Evolutionary conservation across 2,113 vertebrate species (phyloP), one percentile per base, ranked within the genome.

Genomic region (Muntiacus muntjak): DNA sequence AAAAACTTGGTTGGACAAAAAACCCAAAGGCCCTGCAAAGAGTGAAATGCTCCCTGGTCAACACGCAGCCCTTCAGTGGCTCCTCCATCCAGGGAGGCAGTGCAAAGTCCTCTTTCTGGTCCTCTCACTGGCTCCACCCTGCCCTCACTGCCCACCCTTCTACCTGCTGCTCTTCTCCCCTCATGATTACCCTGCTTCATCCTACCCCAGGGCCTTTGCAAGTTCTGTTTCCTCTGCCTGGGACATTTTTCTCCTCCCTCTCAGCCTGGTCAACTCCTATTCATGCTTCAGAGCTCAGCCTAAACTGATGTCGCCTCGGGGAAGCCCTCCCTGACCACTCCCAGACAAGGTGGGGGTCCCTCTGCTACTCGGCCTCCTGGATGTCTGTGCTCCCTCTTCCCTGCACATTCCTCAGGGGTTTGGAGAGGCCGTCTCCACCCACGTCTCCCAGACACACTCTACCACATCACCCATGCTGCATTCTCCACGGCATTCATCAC

Each of bases 31-130:
- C 57, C 26, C 64, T 33, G 43, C 30, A 79, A 86, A 87, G 0
- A 36, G 64, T 4, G 36, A 64, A 84, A 43, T 1, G 7, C 28
- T 33, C 17, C 36, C 33, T 43, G 23, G 62, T 43, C 87, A 17
- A 6, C 13, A 4, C 0, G 0, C 67, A 0, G 6, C 19, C 45
- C 33, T 36, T 17, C 45, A 6, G 14, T 4, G 1, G 43, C 45
- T 11, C 36, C 91, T 55, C 1, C 0, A 0, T 1, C 47, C 79
- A 3, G 55, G 62, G 30, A 28, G 83, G 9, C 0, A 0, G n/a
- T 1, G 19, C 83, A 0, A 6, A 17, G 60, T 2, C 15, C 23
- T 0, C 55, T 57, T 5, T 15, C 54, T 7, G 1, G 21, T 57
- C 26, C 15, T 76, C 78, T 30, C n/a, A 2, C 40, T 0, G 2